Percentiles rank a stretch among this genome's conserved stretches.
phyloP scores from a whole-genome alignment of 2,888 invertebrate species.

The Enchytraeus crypticus region DNA sequence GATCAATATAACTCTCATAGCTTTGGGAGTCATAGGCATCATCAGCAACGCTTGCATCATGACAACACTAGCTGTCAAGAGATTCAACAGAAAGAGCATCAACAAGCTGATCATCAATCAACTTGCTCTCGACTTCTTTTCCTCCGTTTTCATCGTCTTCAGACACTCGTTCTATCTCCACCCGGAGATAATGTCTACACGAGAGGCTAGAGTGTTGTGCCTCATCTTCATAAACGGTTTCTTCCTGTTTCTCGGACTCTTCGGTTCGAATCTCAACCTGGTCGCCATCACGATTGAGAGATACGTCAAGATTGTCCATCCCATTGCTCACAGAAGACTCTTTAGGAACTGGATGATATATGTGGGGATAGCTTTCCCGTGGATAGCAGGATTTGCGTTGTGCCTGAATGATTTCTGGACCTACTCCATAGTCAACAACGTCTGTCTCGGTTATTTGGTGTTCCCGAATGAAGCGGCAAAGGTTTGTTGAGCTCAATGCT shows the following conservation, averaged over 20 bases:
- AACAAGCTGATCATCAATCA: slow-evolving; percentile 1
- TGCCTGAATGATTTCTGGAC: neutral
- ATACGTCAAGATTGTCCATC: slow-evolving; percentile 2
- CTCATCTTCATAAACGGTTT: neutral
- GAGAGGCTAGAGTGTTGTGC: neutral
- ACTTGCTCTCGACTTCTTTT: neutral
- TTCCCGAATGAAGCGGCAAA: neutral
- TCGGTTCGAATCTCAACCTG: neutral
- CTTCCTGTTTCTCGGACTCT: neutral
- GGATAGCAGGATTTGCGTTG: neutral
- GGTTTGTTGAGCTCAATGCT: too few relatives aligned
- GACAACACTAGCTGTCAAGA: neutral
- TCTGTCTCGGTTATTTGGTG: neutral
- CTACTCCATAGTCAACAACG: neutral
- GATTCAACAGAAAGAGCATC: neutral
- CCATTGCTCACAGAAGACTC: slow-evolving; percentile 1
- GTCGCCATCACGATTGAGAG: neutral
- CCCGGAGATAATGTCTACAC: neutral
- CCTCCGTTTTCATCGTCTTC: neutral
- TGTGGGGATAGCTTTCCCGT: neutral
- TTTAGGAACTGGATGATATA: slow-evolving; percentile 3
- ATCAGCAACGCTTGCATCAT: neutral
- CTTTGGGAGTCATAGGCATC: neutral
- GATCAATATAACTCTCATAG: too few relatives aligned
- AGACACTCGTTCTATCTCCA: neutral